Evolutionary conservation across 2,797 vertebrate species (phyloP).

Genomic region (Sandelia bainsii): DNA sequence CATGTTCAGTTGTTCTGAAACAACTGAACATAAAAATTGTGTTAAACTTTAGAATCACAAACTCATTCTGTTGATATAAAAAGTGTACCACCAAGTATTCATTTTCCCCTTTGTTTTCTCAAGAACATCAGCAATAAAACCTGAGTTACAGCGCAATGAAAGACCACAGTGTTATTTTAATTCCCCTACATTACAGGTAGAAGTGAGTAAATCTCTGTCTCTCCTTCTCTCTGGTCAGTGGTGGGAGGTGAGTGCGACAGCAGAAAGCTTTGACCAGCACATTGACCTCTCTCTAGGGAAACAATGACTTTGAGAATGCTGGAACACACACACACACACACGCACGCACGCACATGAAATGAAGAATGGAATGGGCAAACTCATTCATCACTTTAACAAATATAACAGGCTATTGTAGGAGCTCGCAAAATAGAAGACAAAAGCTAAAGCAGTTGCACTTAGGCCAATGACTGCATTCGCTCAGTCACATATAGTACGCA

Average conservation of each 20-base stretch:
- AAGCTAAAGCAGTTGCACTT: slow-evolving; percentile 69
- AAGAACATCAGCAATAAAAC: not conserved
- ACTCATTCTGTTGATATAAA: not conserved
- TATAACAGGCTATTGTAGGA: slow-evolving; percentile 72
- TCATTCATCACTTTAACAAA: slow-evolving; percentile 83
- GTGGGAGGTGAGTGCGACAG: slow-evolving; percentile 73
- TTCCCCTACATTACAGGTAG: slow-evolving; percentile 33
- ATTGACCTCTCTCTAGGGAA: slow-evolving; percentile 83
- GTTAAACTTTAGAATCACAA: slow-evolving; percentile 1
- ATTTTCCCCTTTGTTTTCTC: not conserved
- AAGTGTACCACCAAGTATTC: not conserved
- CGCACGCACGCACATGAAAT: slow-evolving; percentile 48
- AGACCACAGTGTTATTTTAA: slow-evolving; percentile 21
- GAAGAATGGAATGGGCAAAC: slow-evolving; percentile 77
- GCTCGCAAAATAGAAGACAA: slow-evolving; percentile 63
- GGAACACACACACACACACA: slow-evolving; percentile 61
- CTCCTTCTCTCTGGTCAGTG: slow-evolving; percentile 58
- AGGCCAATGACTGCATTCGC: slow-evolving; percentile 48
- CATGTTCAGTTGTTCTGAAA: not conserved
- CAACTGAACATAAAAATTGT: not conserved
- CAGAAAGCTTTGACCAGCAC: slow-evolving; percentile 82
- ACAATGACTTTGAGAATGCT: slow-evolving; percentile 84
- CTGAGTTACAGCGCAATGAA: slow-evolving; percentile 11
- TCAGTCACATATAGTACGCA: slow-evolving; percentile 17
- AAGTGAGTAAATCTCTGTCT: slow-evolving; percentile 24